Percentiles rank a stretch among this genome's conserved stretches.
Evolutionary conservation across 64 coral and sea anemone genomes (phyloP).

Genomic region (Montipora cactus): DNA sequence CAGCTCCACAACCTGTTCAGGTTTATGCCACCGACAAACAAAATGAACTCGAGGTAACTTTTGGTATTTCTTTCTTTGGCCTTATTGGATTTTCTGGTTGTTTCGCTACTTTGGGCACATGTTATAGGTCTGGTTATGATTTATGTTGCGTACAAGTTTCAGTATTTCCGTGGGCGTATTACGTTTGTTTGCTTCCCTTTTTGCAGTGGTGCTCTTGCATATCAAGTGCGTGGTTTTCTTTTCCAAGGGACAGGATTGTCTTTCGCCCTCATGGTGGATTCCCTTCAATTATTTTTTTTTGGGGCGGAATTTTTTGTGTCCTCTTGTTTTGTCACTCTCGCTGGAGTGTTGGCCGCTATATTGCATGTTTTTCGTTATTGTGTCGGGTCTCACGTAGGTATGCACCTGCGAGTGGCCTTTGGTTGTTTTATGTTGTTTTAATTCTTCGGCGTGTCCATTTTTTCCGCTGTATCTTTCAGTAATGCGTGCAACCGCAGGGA

Average conservation of each 20-base stretch:
- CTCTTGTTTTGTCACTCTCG: too few relatives aligned
- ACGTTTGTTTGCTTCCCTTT: background rate
- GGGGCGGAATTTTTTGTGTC: too few relatives aligned
- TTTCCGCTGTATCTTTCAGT: background rate
- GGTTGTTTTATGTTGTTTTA: too few relatives aligned
- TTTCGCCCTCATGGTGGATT: background rate
- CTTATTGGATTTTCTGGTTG: background rate
- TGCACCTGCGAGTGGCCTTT: too few relatives aligned
- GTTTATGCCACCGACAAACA: background rate
- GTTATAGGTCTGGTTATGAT: background rate
- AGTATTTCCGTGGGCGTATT: background rate
- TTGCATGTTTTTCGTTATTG: too few relatives aligned
- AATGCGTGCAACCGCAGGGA: background rate
- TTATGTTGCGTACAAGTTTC: background rate
- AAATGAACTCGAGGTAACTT: conserved; percentile 3
- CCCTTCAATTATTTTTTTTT: too few relatives aligned
- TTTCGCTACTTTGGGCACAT: background rate
- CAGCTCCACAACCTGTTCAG: background rate
- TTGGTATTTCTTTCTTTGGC: background rate
- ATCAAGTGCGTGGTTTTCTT: background rate
- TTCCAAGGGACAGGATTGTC: background rate
- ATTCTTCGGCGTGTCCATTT: background rate
- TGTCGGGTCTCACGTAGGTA: too few relatives aligned
- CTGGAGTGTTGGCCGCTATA: too few relatives aligned
- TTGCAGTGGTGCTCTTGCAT: background rate